Conservation (phyloP, 2,888 invertebrate genomes). For the Neoitamus cyanurus region DNA sequence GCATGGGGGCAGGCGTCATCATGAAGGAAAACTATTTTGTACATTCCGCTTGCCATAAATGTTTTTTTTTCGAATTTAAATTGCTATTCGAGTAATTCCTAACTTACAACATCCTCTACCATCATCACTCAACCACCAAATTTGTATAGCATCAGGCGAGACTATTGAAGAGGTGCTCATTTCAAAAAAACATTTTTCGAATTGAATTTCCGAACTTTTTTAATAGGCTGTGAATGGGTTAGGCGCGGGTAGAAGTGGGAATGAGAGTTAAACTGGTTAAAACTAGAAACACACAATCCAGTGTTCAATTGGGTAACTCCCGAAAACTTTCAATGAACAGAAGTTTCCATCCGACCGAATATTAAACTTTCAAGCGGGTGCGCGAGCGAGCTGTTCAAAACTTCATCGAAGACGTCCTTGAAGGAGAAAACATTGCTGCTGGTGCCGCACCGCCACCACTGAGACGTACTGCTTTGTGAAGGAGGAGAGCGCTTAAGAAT, state of each 20-base stretch:
- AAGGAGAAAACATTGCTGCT: background rate
- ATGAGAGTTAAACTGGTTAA: background rate
- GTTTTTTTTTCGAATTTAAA: too few relatives aligned
- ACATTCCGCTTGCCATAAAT: too few relatives aligned
- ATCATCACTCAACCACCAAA: too few relatives aligned
- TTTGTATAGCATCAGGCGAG: background rate
- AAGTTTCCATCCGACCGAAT: background rate
- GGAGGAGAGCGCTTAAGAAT: background rate
- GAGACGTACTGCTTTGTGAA: background rate
- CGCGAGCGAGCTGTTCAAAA: background rate
- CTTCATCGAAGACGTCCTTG: background rate
- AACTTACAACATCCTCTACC: too few relatives aligned
- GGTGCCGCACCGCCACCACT: background rate
- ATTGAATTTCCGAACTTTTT: background rate
- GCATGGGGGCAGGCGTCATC: too few relatives aligned
- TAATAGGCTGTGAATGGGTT: background rate
- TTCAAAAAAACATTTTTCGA: background rate
- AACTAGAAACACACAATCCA: background rate
- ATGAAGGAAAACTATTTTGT: too few relatives aligned
- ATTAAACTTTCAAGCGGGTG: background rate
- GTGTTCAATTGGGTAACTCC: background rate
- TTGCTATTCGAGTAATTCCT: too few relatives aligned
- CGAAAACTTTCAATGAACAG: background rate
- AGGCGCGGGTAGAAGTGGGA: background rate
- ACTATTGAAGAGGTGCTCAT: background rate